Percentiles rank a stretch among this genome's conserved stretches.
These are phyloP conservation scores for Scaptomyza tumidula DNA, from an alignment of 2,888 invertebrate genomes.

Conservation along the genomic window DNA sequence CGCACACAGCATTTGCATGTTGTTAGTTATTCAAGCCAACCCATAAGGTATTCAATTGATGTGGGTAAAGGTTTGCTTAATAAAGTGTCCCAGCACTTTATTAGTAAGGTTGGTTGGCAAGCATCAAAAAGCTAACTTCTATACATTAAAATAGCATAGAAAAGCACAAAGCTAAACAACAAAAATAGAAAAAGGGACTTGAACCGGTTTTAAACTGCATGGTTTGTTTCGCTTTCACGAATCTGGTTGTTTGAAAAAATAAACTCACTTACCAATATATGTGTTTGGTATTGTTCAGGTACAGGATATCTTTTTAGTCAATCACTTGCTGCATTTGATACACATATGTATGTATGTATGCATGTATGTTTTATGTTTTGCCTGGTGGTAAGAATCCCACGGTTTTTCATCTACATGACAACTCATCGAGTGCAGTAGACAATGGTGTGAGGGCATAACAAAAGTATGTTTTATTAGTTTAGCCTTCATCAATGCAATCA, in stretches of 20 bases:
- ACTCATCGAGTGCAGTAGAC: slow-evolving; percentile 3
- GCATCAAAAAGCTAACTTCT: background rate
- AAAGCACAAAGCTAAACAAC: background rate
- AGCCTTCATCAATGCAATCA: slow-evolving; percentile 52
- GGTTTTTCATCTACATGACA: background rate
- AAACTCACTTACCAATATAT: too few relatives aligned
- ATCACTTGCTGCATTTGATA: background rate
- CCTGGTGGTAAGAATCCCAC: background rate
- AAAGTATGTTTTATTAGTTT: background rate
- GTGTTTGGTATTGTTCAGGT: background rate
- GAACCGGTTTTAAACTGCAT: background rate
- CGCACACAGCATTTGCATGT: background rate
- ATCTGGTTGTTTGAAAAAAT: background rate
- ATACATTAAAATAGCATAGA: background rate
- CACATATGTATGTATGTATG: background rate
- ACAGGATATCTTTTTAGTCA: background rate
- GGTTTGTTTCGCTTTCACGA: background rate
- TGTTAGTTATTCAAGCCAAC: background rate
- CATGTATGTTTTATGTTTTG: background rate
- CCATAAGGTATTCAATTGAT: background rate
- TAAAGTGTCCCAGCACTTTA: background rate
- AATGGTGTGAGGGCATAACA: background rate
- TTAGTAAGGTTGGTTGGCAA: background rate
- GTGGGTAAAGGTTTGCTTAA: too few relatives aligned
- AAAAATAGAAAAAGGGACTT: background rate